A percentile compares a stretch with the other conserved stretches of the same genome.
These are phyloP conservation scores for Urocyon cinereoargenteus DNA, from an alignment of 2,797 vertebrate genomes.

Conservation along the genomic window DNA sequence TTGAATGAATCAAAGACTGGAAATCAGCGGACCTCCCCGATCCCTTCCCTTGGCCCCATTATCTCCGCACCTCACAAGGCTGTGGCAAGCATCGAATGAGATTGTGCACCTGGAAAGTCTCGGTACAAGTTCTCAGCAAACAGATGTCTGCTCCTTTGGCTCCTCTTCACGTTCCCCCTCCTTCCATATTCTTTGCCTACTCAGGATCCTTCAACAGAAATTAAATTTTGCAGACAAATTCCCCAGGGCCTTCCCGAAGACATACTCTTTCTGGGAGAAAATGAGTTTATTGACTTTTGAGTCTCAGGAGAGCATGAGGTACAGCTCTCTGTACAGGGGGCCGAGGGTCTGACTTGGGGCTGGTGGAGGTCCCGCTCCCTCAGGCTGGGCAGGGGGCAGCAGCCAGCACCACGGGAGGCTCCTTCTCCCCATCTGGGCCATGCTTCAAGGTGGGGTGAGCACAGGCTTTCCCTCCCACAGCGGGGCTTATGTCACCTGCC, in stretches of 20 bases:
- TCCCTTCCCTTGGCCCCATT: neutral
- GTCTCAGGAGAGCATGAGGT: neutral
- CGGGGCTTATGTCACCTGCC: rapidly evolving
- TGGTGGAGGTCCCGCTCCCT: too few relatives aligned
- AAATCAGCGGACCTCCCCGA: neutral
- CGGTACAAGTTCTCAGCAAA: neutral
- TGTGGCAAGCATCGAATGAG: neutral
- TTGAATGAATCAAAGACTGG: neutral
- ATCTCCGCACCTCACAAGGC: neutral
- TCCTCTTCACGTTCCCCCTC: neutral
- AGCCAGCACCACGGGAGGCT: rapidly evolving
- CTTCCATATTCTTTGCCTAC: slow-evolving; percentile 25
- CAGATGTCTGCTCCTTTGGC: neutral
- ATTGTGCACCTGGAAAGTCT: neutral
- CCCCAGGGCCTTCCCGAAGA: slow-evolving; percentile 19
- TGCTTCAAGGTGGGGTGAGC: neutral
- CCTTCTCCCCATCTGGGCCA: rapidly evolving
- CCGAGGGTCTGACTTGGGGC: neutral
- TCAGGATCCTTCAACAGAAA: slow-evolving; percentile 57
- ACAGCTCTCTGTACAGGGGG: neutral
- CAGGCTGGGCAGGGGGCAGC: neutral
- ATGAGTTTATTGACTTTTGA: slow-evolving; percentile 65
- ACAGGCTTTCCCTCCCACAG: neutral
- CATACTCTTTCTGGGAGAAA: slow-evolving; percentile 47
- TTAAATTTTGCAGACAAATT: slow-evolving; percentile 33